Percentiles rank a stretch among this genome's conserved stretches.
Conservation (phyloP, 2,797 vertebrate species). For the Mus caroli region DNA sequence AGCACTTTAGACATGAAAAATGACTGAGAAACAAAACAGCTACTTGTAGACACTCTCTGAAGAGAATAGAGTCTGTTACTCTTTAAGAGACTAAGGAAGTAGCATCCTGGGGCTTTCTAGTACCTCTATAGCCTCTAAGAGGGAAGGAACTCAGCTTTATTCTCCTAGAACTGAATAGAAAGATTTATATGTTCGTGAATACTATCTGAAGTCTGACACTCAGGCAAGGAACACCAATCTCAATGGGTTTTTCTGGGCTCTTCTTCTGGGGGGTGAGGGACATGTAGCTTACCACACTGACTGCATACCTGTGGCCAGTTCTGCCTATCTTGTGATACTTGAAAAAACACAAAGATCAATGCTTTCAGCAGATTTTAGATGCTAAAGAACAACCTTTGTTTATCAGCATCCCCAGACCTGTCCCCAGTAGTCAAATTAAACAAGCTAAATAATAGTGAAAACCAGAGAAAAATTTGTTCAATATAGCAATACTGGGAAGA, state of each 20-base stretch:
- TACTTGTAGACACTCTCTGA: conserved; percentile 45
- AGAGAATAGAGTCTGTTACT: neutral
- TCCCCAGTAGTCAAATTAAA: neutral
- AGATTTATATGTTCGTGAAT: neutral
- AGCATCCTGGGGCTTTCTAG: neutral
- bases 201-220: conserved; percentile 34
- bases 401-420: neutral
- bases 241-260: neutral
- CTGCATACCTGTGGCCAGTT: neutral
- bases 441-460: neutral
- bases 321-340: conserved; percentile 37
- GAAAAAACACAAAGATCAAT: conserved; percentile 50
- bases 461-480: neutral
- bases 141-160: conserved; percentile 10
- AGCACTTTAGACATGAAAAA: conserved; percentile 64
- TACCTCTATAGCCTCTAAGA: neutral
- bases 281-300: neutral
- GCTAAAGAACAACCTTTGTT: conserved; percentile 44
- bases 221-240: neutral
- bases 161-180: neutral
- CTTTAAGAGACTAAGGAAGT: neutral
- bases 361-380: neutral
- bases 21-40: conserved; percentile 10
- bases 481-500: neutral
- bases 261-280: neutral